These are phyloP conservation scores for Heliconius eleuchia DNA, from an alignment of 1,140 invertebrate species.

Conservation along the genomic window DNA sequence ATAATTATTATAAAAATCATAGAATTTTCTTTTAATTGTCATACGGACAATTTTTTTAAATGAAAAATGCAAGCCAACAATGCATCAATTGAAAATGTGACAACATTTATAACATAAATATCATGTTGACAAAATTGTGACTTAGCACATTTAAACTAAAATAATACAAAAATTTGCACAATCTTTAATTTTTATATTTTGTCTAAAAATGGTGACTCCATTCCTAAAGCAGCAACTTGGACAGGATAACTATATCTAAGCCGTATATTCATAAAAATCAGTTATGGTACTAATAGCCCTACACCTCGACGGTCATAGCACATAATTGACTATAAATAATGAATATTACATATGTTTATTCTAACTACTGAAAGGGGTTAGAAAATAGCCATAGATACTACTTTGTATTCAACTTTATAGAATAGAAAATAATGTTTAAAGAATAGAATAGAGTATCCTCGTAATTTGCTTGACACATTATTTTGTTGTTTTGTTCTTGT, in stretches of 20 bases:
- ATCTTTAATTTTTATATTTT: no score
- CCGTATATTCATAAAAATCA: constrained; percentile 49
- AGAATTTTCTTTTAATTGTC: no score
- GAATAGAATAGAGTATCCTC: constrained; percentile 15
- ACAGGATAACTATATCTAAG: constrained; percentile 63
- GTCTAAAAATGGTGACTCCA: no score
- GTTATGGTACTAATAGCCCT: constrained; percentile 52
- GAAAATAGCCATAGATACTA: constrained; percentile 27
- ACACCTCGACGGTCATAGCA: constrained; percentile 53
- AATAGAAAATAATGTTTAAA: constrained; percentile 16
- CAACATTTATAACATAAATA: no score
- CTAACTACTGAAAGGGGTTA: constrained; percentile 53
- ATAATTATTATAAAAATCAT: no score
- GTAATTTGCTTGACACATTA: constrained; percentile 29
- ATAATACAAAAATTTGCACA: no score
- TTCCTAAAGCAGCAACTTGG: no score
- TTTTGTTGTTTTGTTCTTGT: not conserved
- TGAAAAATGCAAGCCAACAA: no score
- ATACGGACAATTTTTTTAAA: no score
- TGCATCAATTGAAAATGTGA: no score
- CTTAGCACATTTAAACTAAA: no score
- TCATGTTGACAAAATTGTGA: no score
- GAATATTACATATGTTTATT: constrained; percentile 69
- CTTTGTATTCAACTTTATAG: constrained; percentile 27
- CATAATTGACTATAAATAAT: constrained; percentile 80